Base-by-base conservation (phyloP, 37 sponge, comb jelly and placozoan species). In the Dysidea cf. avara region DNA sequence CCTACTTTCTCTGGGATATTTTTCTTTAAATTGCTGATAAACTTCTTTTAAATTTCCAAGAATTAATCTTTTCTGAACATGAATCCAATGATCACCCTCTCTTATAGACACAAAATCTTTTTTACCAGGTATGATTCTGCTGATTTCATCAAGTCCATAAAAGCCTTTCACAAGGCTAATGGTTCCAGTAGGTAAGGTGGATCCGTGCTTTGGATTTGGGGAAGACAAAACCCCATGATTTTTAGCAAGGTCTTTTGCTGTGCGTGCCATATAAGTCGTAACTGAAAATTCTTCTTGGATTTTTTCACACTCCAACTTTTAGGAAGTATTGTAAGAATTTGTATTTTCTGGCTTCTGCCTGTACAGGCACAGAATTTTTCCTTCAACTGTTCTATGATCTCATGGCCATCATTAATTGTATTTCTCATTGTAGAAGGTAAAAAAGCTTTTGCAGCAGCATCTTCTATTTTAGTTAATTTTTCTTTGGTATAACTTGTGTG, bases 61-160 rank as follows among this genome's bases (percentile, higher is more conserved):
- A n/a, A n/a, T n/a, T n/a, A n/a, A n/a, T n/a, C n/a, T n/a, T n/a
- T n/a, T n/a, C n/a, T n/a, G 85, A 47, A 70, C 26, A 18, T 6
- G 5, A 0, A 64, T 30, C 2, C 67, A 53, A 35, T 40, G 29
- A 17, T 50, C 74, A 17, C 12, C 33, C 43, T 2, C 18, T 35
- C 51, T 72, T 7, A 75, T 62, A 59, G n/a, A n/a, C n/a, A n/a
- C n/a, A n/a, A n/a, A n/a, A n/a, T n/a, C n/a, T n/a, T n/a, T n/a
- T n/a, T n/a, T 69, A 68, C 85, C 78, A 7, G 85, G 85, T 75
- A 81, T 81, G 24, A 73, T 39, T 66, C 82, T 1, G 36, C 82
- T 81, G 29, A 29, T 55, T 36, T 74, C 75, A 38, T 72, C 74
- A 39, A 11, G 25, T 13, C 58, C 57, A 64, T 81, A 72, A 53